Evolutionary conservation across 2,888 invertebrate genomes (phyloP), one percentile per base, ranked within the genome.

Genomic region (Chymomyza caudatula): DNA sequence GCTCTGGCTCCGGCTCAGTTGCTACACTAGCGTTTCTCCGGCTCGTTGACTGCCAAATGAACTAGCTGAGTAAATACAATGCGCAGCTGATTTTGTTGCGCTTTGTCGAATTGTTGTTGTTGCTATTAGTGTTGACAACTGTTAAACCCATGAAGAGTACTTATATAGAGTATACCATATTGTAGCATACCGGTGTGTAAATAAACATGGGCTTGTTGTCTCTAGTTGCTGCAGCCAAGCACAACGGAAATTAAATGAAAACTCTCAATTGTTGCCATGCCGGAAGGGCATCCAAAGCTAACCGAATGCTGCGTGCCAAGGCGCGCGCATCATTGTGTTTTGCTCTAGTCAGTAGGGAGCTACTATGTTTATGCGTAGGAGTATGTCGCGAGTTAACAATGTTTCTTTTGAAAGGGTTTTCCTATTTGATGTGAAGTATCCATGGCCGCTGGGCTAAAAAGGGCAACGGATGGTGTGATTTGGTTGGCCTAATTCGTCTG

Each of bases 211-310:
- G 29, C 29, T 52, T 42, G 25, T 29, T 51, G 67, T 19, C 11
- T 44, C 29, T 37, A 37, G 4, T 22, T 43, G 57, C 69, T 59
- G 51, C 69, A 69, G 44, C 63, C 69, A 69, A 52, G 63, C 68
- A 37, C 19, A 15, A 51, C 51, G 51, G 51, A 51, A 51, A 51
- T 51, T 53, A 23, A 25, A 53, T 23, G 53, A n/a, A 17, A 23
- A 53, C 53, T 53, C 13, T 53, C 53, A 53, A 53, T 53, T 53
- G 53, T 53, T 53, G n/a, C 15, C 47, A 47, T 47, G 11, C 47
- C 15, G 8, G 2, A 3, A 8, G 17, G 47, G 15, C 4, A n/a
- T n/a, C n/a, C 11, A 37, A 37, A 37, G 29, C 11, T 11, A 29
- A 29, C 29, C 8, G 29, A 29, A 6, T 29, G 29, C 29, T 8